Percentiles rank a stretch among this genome's conserved stretches.
These are phyloP conservation scores for Thecophora atra DNA, from an alignment of 2,888 invertebrate genomes.

Conservation along the genomic window DNA sequence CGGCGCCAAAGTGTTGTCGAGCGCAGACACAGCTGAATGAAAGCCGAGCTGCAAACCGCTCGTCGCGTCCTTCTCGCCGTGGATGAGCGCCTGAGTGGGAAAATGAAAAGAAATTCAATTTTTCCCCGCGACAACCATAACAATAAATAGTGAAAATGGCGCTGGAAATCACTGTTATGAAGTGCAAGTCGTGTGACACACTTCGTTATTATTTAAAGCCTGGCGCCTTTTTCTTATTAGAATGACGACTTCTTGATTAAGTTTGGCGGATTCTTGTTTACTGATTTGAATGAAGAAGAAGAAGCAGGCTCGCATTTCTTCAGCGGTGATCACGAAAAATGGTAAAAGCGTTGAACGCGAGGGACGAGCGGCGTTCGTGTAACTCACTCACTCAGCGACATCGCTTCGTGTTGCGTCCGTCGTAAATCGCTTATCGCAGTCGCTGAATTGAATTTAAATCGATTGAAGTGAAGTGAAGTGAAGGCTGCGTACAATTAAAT, in stretches of 20 bases:
- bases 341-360: slow-evolving; percentile 10
- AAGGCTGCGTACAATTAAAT: slow-evolving; percentile 22
- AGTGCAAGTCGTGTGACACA: slow-evolving; percentile 25
- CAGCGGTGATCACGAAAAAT: slow-evolving; percentile 1
- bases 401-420: slow-evolving; percentile 6
- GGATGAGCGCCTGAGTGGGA: neutral
- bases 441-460: neutral
- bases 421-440: slow-evolving; percentile 25
- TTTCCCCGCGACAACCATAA: neutral
- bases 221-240: neutral
- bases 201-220: slow-evolving; percentile 1
- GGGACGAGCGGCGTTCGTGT: neutral
- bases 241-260: too few species aligned
- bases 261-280: too few species aligned
- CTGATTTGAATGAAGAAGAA: slow-evolving; percentile 13
- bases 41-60: neutral
- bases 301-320: slow-evolving; percentile 16
- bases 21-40: neutral
- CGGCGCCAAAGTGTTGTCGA: slow-evolving; percentile 25
- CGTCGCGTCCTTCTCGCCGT: neutral
- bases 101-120: neutral
- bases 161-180: neutral
- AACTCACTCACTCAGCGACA: neutral
- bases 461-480: slow-evolving; percentile 7
- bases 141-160: slow-evolving; percentile 4